A percentile compares a stretch with the other conserved stretches of the same genome.
Evolutionary conservation across 37 sponge, comb jelly and placozoan genomes (phyloP).

Genomic region (Chondrosia reniformis): DNA sequence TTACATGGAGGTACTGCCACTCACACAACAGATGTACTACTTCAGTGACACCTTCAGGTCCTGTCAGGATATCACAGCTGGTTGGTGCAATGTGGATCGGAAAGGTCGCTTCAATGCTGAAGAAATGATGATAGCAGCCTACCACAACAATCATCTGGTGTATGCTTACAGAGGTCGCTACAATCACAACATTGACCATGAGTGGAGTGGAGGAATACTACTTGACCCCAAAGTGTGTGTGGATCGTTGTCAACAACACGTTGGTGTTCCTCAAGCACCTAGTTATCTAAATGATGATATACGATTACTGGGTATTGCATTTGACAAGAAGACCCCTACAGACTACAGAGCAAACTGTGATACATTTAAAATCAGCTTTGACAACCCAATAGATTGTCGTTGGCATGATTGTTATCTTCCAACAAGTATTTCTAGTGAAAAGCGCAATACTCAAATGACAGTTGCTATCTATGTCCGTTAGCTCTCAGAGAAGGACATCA

Average conservation of each 20-base stretch:
- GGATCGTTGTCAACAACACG: slow-evolving; percentile 1
- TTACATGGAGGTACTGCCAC: slow-evolving; percentile 3
- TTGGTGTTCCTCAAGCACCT: slow-evolving; percentile 20
- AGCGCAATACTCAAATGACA: slow-evolving; percentile 22
- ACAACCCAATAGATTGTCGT: slow-evolving; percentile 11
- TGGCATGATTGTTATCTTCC: slow-evolving; percentile 33
- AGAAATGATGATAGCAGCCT: slow-evolving; percentile 29
- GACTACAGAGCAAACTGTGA: slow-evolving; percentile 6
- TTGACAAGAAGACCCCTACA: slow-evolving; percentile 19
- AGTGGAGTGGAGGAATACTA: slow-evolving; percentile 18
- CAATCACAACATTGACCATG: slow-evolving; percentile 21
- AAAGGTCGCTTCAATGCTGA: slow-evolving; percentile 5
- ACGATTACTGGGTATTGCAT: slow-evolving; percentile 14
- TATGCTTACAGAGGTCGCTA: slow-evolving; percentile 16
- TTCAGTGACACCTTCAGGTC: background rate
- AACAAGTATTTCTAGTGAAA: background rate
- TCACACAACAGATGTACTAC: slow-evolving; percentile 5
- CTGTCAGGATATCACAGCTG: background rate
- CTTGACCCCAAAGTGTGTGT: background rate
- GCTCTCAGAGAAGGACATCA: no score
- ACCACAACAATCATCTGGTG: slow-evolving; percentile 21
- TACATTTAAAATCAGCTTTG: background rate
- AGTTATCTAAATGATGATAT: background rate
- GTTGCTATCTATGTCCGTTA: slow-evolving; percentile 26
- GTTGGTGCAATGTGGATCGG: slow-evolving; percentile 13